phyloP scores from a whole-genome alignment of 2,888 invertebrate species.

The Lasioglossum calceatum region DNA sequence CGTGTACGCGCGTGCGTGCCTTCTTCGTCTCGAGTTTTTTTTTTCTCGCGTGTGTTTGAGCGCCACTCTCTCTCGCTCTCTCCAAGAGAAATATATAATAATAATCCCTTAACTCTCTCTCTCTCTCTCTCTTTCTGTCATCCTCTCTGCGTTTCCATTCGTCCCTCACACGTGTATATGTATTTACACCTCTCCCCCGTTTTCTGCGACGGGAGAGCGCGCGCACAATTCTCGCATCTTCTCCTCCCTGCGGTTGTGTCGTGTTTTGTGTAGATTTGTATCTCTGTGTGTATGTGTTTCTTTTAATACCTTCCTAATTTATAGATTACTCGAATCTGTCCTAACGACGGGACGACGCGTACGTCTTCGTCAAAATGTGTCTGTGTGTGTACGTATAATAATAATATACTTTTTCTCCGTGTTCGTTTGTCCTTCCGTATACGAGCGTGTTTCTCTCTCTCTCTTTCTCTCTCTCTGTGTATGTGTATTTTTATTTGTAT shows the following conservation, averaged over 20 bases:
- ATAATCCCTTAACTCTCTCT: background rate
- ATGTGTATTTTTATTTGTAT: background rate
- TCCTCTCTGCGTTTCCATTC: slow-evolving; percentile 18
- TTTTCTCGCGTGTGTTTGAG: slow-evolving; percentile 39
- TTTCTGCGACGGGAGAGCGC: slow-evolving; percentile 51
- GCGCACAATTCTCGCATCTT: slow-evolving; percentile 29
- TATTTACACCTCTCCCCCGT: slow-evolving; percentile 56
- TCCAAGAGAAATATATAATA: slow-evolving; percentile 2
- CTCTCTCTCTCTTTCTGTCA: background rate
- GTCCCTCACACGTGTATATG: background rate
- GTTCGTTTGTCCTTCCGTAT: background rate
- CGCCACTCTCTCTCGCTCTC: background rate
- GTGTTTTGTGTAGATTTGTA: background rate
- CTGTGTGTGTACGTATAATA: background rate
- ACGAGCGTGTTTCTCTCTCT: background rate
- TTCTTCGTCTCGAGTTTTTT: slow-evolving; percentile 60
- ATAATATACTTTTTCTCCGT: background rate
- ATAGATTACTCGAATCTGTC: slow-evolving; percentile 9
- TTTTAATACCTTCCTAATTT: slow-evolving; percentile 23
- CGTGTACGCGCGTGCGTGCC: slow-evolving; percentile 72
- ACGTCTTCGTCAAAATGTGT: background rate
- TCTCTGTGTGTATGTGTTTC: slow-evolving; percentile 16
- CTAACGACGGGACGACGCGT: background rate
- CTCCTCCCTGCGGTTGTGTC: background rate
- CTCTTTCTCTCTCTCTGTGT: background rate